phyloP scores from a whole-genome alignment of 2,888 invertebrate genomes.

The Leptinotarsa peninsularis region DNA sequence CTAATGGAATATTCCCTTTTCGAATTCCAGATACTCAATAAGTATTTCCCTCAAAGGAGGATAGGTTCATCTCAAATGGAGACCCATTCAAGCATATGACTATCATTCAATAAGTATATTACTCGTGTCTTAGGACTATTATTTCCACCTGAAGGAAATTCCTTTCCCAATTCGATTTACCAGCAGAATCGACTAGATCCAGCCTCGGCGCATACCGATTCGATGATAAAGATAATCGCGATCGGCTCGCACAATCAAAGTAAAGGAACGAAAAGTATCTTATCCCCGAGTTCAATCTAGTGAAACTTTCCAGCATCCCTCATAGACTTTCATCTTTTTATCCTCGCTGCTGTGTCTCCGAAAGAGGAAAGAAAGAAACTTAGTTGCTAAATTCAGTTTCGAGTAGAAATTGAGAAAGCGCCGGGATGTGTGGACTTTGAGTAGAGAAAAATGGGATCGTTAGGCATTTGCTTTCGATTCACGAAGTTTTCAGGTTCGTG shows the following conservation, averaged over 20 bases:
- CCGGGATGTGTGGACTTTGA: slow-evolving; percentile 56
- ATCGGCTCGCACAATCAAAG: slow-evolving; percentile 44
- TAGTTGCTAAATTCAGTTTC: slow-evolving; percentile 64
- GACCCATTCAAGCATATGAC: not conserved
- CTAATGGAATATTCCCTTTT: not conserved
- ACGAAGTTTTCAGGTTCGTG: not conserved
- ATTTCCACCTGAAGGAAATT: slow-evolving; percentile 26
- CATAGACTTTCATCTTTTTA: slow-evolving; percentile 49
- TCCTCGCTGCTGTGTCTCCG: slow-evolving; percentile 28
- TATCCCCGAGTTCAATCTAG: slow-evolving; percentile 44
- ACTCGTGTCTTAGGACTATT: not conserved
- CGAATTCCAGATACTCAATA: not conserved
- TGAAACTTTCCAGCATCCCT: slow-evolving; percentile 45
- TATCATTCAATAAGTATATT: slow-evolving; percentile 5
- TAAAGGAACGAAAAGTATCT: slow-evolving; percentile 43
- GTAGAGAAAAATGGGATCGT: slow-evolving; percentile 38
- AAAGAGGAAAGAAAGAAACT: slow-evolving; percentile 56
- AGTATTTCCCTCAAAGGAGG: not conserved
- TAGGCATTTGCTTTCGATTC: not conserved
- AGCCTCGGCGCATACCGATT: slow-evolving; percentile 40
- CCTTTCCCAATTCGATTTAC: slow-evolving; percentile 39
- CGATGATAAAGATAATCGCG: slow-evolving; percentile 42
- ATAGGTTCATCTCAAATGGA: not conserved
- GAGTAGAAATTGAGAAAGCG: slow-evolving; percentile 62
- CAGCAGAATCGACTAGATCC: slow-evolving; percentile 30